Evolutionary conservation across 2,797 vertebrate genomes (phyloP), one percentile per base, ranked within the genome.

Genomic region (Intellagama lesueurii): DNA sequence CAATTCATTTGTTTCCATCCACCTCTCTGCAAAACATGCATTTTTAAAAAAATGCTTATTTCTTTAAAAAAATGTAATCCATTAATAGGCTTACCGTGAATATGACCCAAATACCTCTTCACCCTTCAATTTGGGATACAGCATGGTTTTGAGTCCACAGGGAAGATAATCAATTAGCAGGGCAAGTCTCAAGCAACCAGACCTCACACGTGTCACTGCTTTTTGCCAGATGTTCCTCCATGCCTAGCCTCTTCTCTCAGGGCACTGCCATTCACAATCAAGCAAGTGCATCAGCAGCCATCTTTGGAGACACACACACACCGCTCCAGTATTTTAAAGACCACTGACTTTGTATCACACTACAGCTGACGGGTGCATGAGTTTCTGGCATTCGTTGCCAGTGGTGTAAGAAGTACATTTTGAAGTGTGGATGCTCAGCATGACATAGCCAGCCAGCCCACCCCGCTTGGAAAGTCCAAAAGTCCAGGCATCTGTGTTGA

Each of bases 81-180:
- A 82, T 90, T 83, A 82, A 81, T 86, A 90, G 72, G 28, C 80
- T 86, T 90, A 76, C 26, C 7, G 69, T 83, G 79, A 70, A 56
- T 44, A 49, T 89, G 81, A 84, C 87, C 81, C 76, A 70, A 35
- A 90, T 69, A 87, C 64, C 32, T 60, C 66, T 68, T 90, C 80
- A 86, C 60, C 64, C 56, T 86, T 75, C 68, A 44, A 69, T 87
- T 86, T 47, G 69, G 28, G 79, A 32, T 83, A 75, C 73, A 40
- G 72, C 60, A 82, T 24, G 77, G 72, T 82, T 73, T 56, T 19
- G 32, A 87, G 70, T 77, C 73, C 64, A 11, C 80, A 11, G 79
- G 60, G 80, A 52, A 77, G 72, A 83, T 83, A 19, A 56, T 83
- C 84, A 87, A 70, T 78, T 83, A 83, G 80, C 47, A 60, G n/a